Evolutionary conservation across 2,888 invertebrate genomes (phyloP).

Genomic region (Temnothorax rugatulus): DNA sequence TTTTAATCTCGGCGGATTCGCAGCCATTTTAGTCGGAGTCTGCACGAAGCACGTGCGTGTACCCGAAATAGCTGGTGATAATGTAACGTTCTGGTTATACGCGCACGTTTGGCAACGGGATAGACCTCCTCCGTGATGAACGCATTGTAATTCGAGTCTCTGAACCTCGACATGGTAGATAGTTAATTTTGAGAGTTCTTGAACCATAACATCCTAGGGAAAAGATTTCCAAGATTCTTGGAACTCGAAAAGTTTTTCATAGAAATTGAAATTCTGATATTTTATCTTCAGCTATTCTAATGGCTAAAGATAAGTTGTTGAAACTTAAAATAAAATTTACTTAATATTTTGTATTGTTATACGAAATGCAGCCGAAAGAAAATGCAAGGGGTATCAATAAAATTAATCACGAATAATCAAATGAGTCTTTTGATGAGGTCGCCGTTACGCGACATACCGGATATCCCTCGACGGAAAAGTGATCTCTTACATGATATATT

Average conservation of each 20-base stretch:
- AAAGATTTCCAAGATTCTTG: background rate
- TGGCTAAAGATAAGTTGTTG: background rate
- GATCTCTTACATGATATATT: conserved; percentile 29
- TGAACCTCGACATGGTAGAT: background rate
- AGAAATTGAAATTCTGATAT: background rate
- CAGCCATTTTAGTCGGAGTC: conserved; percentile 48
- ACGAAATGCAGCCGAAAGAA: conserved; percentile 36
- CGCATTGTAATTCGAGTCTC: background rate
- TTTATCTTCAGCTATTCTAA: background rate
- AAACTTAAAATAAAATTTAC: background rate
- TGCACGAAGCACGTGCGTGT: conserved; percentile 36
- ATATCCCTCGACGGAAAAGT: background rate
- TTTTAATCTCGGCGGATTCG: conserved; percentile 70
- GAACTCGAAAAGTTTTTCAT: background rate
- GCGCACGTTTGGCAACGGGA: background rate
- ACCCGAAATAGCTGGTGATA: conserved; percentile 36
- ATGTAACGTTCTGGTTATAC: conserved; percentile 38
- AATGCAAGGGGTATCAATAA: background rate
- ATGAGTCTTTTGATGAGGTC: conserved; percentile 28
- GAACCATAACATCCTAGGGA: background rate
- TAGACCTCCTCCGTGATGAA: background rate
- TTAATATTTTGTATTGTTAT: background rate
- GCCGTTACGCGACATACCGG: background rate
- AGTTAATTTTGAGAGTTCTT: background rate
- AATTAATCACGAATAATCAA: background rate